Percentiles rank a stretch among this genome's conserved stretches.
These are phyloP conservation scores for Aporophyla lueneburgensis DNA, from an alignment of 2,888 invertebrate species.

Conservation along the genomic window DNA sequence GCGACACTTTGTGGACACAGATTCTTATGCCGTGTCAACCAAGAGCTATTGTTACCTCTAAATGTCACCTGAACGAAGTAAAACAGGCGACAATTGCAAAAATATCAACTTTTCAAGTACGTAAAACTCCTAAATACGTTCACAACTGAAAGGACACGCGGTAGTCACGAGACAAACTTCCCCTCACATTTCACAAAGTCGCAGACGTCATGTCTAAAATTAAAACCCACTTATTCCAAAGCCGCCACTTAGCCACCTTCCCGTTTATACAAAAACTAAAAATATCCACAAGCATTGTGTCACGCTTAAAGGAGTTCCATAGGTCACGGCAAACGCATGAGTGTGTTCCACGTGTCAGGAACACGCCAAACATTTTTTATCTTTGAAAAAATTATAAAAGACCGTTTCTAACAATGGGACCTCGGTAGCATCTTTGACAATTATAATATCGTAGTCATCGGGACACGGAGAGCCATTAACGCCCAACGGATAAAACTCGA, in stretches of 20 bases:
- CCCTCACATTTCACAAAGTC: conserved; percentile 86
- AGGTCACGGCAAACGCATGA: conserved; percentile 88
- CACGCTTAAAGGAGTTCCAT: conserved; percentile 89
- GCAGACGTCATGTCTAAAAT: conserved; percentile 89
- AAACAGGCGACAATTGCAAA: conserved; percentile 35
- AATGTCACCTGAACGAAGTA: conserved; percentile 45
- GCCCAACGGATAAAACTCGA: conserved; percentile 66
- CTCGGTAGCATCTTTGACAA: conserved; percentile 91
- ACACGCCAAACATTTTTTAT: conserved; percentile 91
- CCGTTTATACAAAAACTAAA: conserved; percentile 89
- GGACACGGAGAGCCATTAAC: conserved; percentile 77
- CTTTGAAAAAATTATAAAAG: conserved; percentile 90
- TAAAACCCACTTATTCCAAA: conserved; percentile 90
- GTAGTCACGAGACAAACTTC: conserved; percentile 87
- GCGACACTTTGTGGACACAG: conserved; percentile 82
- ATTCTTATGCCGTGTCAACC: conserved; percentile 69
- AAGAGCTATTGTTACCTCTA: conserved; percentile 72
- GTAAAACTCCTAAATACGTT: conserved; percentile 75
- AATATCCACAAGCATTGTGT: conserved; percentile 89
- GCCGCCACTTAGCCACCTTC: conserved; percentile 90
- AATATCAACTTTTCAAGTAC: conserved; percentile 22
- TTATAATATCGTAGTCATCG: conserved; percentile 86
- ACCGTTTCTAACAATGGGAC: conserved; percentile 87
- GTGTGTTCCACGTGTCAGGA: conserved; percentile 89
- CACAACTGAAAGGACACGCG: conserved; percentile 83